Percentiles rank a stretch among this genome's conserved stretches.
These are phyloP conservation scores for Hiodon alosoides DNA, from an alignment of 2,113 vertebrate genomes.

Conservation along the genomic window DNA sequence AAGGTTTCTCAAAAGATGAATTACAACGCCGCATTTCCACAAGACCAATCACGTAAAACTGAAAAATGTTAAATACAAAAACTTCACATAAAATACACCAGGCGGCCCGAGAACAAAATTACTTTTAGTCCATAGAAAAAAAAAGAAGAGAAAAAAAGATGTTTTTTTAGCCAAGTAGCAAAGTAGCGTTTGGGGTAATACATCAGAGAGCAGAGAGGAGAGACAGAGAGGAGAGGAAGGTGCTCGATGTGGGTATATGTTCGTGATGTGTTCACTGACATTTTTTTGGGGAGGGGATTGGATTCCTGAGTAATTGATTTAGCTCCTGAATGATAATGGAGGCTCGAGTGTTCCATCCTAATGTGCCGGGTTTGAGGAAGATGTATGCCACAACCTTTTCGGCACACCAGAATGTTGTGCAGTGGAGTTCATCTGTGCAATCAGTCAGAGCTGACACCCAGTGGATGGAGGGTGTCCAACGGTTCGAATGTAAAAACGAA, in stretches of 20 bases:
- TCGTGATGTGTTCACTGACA: conserved; percentile 1
- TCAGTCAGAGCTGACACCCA: not conserved
- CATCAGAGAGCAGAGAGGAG: not conserved
- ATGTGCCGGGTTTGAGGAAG: conserved; percentile 1
- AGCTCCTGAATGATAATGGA: conserved; percentile 11
- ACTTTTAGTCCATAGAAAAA: not conserved
- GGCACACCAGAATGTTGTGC: not conserved
- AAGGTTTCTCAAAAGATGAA: conserved; percentile 19
- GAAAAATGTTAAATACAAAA: conserved; percentile 18
- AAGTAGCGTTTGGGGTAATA: not conserved
- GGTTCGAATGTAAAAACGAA: no score
- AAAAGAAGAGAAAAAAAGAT: not conserved
- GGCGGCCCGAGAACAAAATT: not conserved
- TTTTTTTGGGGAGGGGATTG: not conserved
- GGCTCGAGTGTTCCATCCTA: not conserved
- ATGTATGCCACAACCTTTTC: not conserved
- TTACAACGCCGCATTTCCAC: not conserved
- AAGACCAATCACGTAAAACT: conserved; percentile 10
- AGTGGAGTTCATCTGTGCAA: not conserved
- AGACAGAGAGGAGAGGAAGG: not conserved
- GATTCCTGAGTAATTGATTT: conserved; percentile 21
- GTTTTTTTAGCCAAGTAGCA: not conserved
- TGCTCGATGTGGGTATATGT: not conserved
- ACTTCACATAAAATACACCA: conserved; percentile 1
- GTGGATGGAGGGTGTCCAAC: no score